Percentiles rank a stretch among this genome's conserved stretches.
Evolutionary conservation across 2,113 vertebrate genomes (phyloP).

Genomic region (Panthera leo): DNA sequence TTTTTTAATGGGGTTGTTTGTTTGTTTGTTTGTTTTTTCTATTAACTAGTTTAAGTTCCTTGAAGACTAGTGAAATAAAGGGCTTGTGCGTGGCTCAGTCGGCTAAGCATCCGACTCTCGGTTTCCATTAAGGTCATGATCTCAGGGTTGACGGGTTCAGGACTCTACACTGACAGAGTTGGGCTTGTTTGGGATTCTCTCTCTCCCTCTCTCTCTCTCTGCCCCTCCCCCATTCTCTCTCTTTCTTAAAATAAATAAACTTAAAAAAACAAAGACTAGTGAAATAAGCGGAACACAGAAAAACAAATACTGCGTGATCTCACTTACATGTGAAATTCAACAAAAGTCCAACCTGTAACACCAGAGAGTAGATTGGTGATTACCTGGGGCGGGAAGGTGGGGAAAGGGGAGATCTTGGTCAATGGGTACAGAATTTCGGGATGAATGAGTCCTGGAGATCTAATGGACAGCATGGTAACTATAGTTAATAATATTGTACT

Average conservation of each 20-base stretch:
- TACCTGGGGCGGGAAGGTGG: not conserved
- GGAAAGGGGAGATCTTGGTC: not conserved
- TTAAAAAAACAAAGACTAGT: not conserved
- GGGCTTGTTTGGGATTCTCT: too few relatives aligned
- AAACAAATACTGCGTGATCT: not conserved
- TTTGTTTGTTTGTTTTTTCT: not conserved
- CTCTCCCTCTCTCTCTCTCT: too few relatives aligned
- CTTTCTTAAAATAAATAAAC: too few relatives aligned
- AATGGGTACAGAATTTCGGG: not conserved
- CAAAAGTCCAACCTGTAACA: not conserved
- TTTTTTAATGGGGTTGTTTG: not conserved
- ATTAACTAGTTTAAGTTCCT: not conserved
- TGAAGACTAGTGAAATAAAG: not conserved
- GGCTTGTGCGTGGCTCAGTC: too few relatives aligned
- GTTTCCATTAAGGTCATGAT: too few relatives aligned
- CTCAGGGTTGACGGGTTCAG: too few relatives aligned
- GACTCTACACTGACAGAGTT: too few relatives aligned
- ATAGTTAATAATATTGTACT: not conserved
- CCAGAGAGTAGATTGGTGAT: not conserved
- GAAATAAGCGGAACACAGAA: not conserved
- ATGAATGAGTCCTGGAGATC: not conserved
- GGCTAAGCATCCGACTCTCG: too few relatives aligned
- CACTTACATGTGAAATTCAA: not conserved
- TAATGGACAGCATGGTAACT: not conserved
- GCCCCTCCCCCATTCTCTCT: too few relatives aligned